Conservation (phyloP, 2,888 invertebrate genomes). For the Ectemnius continuus region DNA sequence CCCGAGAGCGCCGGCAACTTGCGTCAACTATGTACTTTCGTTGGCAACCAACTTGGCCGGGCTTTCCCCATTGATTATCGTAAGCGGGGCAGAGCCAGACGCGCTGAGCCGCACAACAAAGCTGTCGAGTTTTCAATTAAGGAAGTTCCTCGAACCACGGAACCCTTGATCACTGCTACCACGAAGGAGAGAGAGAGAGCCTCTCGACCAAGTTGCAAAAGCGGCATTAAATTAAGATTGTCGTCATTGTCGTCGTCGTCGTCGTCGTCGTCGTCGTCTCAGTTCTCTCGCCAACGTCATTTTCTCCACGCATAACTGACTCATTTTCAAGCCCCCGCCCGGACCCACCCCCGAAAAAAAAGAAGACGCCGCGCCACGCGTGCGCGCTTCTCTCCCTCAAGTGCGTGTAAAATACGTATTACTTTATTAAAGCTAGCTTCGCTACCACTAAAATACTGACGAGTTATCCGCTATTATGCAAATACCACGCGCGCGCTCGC, state of each 20-base stretch:
- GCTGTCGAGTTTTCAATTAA: conserved; percentile 4
- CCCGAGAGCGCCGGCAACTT: no score
- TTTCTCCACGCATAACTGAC: neutral
- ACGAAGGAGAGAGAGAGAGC: neutral
- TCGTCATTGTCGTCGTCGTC: conserved; percentile 12
- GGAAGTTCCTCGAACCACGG: neutral
- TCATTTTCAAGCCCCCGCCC: conserved; percentile 1
- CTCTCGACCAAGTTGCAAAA: neutral
- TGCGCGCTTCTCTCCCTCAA: neutral
- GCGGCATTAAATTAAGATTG: conserved; percentile 17
- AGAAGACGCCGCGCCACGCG: conserved; percentile 13
- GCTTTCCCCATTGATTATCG: no score
- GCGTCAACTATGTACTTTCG: no score
- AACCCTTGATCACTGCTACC: no score
- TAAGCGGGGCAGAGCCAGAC: no score
- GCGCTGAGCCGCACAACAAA: neutral
- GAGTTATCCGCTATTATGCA: conserved; percentile 37
- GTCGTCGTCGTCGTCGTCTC: conserved; percentile 10
- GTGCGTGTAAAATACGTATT: conserved; percentile 18
- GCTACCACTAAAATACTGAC: conserved; percentile 50
- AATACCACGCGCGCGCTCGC: conserved; percentile 4
- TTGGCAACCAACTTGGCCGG: no score
- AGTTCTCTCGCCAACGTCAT: conserved; percentile 38
- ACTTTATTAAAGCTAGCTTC: conserved; percentile 41
- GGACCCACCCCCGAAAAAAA: neutral